Conservation (phyloP, 2,797 vertebrate genomes). For the Eospalax fontanierii region DNA sequence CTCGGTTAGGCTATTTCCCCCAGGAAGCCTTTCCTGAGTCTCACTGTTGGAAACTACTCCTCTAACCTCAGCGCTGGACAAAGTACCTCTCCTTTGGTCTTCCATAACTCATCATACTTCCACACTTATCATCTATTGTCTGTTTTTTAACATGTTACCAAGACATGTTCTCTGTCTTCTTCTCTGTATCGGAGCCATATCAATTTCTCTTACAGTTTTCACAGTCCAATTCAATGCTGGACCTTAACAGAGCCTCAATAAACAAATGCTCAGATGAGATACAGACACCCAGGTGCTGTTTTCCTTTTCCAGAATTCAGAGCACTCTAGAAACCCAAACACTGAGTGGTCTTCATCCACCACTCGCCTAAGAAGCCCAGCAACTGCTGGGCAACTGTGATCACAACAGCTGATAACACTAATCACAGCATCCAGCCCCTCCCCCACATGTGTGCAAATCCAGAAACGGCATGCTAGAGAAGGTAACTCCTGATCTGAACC, state of each 20-base stretch:
- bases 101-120: not conserved
- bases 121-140: not conserved
- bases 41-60: not conserved
- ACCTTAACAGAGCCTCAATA: not conserved
- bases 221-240: not conserved
- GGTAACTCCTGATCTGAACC: constrained; percentile 31
- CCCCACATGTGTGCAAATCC: not conserved
- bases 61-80: fast-evolving
- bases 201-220: not conserved
- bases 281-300: not conserved
- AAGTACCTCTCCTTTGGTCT: not conserved
- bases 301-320: constrained; percentile 38
- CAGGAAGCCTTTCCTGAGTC: constrained; percentile 31
- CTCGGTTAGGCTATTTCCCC: not conserved
- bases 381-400: not conserved
- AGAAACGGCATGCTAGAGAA: constrained; percentile 45
- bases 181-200: not conserved
- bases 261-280: constrained; percentile 25
- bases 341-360: not conserved
- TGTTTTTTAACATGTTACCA: not conserved
- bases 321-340: not conserved
- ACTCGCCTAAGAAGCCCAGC: constrained; percentile 28
- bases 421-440: constrained; percentile 53
- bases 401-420: not conserved
- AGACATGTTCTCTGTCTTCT: not conserved